A percentile compares a stretch with the other conserved stretches of the same genome.
These are phyloP conservation scores for Drosophila koepferae DNA, from an alignment of 2,888 invertebrate species.

Conservation along the genomic window DNA sequence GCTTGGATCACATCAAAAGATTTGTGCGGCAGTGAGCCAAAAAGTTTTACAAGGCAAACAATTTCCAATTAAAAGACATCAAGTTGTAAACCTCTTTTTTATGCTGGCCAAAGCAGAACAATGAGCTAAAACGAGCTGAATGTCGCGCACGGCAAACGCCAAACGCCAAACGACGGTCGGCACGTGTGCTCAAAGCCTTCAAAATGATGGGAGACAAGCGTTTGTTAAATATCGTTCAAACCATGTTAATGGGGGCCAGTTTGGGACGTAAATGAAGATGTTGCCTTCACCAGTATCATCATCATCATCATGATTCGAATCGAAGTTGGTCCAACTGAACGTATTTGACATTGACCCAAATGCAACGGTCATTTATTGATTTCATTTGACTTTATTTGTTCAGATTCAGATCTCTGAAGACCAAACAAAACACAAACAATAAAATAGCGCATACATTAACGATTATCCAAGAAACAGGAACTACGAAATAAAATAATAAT, in stretches of 20 bases:
- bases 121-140: constrained; percentile 24
- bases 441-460: constrained; percentile 23
- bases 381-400: constrained; percentile 60
- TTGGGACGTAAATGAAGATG: constrained; percentile 19
- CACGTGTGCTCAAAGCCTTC: constrained; percentile 21
- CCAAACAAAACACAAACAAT: constrained; percentile 31
- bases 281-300: constrained; percentile 11
- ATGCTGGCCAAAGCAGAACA: constrained; percentile 47
- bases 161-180: not conserved
- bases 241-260: constrained; percentile 27
- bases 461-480: constrained; percentile 63
- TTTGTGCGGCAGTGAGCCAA: constrained; percentile 35
- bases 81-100: constrained; percentile 36
- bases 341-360: constrained; percentile 80
- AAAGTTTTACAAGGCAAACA: constrained; percentile 52
- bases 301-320: constrained; percentile 21
- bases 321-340: constrained; percentile 47
- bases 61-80: constrained; percentile 53
- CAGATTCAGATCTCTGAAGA: constrained; percentile 39
- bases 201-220: constrained; percentile 16
- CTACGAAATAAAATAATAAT: constrained; percentile 39
- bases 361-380: constrained; percentile 63
- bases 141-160: constrained; percentile 4
- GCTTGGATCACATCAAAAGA: constrained; percentile 62
- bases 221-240: constrained; percentile 30